Evolutionary conservation across 1,140 invertebrate species (phyloP).

Genomic region (Dufourea novaeangliae): DNA sequence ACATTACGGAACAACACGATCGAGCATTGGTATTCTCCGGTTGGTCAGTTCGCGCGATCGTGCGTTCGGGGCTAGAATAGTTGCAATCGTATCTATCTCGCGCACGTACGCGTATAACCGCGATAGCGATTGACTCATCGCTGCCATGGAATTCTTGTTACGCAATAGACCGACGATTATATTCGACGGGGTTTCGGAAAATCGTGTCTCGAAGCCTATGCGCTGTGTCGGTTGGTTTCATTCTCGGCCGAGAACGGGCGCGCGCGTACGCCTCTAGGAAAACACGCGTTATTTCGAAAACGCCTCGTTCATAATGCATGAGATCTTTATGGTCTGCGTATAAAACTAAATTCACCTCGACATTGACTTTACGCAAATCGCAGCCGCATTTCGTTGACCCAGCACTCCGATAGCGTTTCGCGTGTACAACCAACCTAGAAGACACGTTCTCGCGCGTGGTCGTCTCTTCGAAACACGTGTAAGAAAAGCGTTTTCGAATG

Average conservation of each 20-base stretch:
- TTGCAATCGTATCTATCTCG: constrained; percentile 40
- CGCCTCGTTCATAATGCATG: constrained; percentile 49
- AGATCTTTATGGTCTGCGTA: constrained; percentile 17
- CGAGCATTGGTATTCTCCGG: constrained; percentile 48
- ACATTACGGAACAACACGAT: no score
- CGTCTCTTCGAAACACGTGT: neutral
- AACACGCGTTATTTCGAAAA: constrained; percentile 20
- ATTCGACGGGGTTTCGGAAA: neutral
- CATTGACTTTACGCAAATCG: constrained; percentile 46
- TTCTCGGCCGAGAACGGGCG: neutral
- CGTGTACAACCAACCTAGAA: neutral
- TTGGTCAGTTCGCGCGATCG: constrained; percentile 10
- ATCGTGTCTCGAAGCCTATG: neutral
- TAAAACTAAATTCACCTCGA: constrained; percentile 32
- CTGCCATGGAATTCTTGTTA: neutral
- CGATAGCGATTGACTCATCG: constrained; percentile 16
- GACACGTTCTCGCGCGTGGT: neutral
- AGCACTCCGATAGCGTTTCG: constrained; percentile 19
- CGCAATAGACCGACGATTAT: neutral
- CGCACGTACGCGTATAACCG: constrained; percentile 21
- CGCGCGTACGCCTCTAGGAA: neutral
- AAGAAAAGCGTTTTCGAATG: no score
- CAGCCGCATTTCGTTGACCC: constrained; percentile 50
- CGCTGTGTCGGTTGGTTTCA: neutral
- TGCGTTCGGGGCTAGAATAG: constrained; percentile 23